Conservation (phyloP, 64 coral and sea anemone genomes). For the Stichodactyla helianthus region DNA sequence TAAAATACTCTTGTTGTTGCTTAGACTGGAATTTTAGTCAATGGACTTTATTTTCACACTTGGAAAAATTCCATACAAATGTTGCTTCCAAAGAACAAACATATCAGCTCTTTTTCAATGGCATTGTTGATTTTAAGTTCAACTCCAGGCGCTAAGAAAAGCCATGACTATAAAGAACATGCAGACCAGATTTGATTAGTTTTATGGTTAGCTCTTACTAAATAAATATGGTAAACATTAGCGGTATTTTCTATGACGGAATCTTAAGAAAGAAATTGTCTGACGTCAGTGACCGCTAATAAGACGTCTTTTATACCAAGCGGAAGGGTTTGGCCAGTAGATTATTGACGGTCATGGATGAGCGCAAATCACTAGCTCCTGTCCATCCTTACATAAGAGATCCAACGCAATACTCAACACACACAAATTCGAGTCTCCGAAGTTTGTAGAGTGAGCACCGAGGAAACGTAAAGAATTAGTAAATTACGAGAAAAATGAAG, state of each 20-base stretch:
- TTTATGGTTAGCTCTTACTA: not conserved
- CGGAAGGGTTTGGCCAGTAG: not conserved
- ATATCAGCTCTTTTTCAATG: not conserved
- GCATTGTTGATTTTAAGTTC: slow-evolving; percentile 7
- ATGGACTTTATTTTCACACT: not conserved
- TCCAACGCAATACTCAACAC: not conserved
- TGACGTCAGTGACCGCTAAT: not conserved
- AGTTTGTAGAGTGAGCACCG: not conserved
- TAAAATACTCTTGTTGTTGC: not conserved
- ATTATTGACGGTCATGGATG: not conserved
- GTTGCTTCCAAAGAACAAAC: not conserved
- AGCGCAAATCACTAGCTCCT: not conserved
- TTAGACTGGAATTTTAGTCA: not conserved
- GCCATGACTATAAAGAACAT: not conserved
- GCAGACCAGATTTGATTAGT: slow-evolving; percentile 5
- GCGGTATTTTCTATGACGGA: slow-evolving; percentile 25
- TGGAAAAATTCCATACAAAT: not conserved
- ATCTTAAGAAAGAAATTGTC: not conserved
- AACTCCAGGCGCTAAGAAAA: not conserved
- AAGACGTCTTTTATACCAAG: not conserved
- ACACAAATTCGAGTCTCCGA: not conserved
- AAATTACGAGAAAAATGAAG: no score
- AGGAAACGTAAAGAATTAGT: no score
- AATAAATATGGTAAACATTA: slow-evolving; percentile 21
- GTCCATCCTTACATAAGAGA: not conserved